phyloP scores from a whole-genome alignment of 2,888 invertebrate species.

The Graphium colonna region DNA sequence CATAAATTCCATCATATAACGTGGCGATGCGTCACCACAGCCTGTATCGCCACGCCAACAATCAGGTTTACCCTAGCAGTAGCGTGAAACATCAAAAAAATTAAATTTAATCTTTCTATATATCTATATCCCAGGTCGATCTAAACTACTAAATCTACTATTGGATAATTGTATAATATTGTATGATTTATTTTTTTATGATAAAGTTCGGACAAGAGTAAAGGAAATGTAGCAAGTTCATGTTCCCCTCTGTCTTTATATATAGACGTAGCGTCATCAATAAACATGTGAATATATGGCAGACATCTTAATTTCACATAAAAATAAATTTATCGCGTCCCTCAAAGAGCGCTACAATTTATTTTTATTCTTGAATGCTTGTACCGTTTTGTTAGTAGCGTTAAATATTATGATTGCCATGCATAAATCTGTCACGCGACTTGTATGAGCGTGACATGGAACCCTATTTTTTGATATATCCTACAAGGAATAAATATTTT shows the following conservation, averaged over 20 bases:
- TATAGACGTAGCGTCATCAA: conserved; percentile 41
- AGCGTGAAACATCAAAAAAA: too few relatives aligned
- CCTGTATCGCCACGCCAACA: too few relatives aligned
- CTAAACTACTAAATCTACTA: too few relatives aligned
- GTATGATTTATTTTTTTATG: too few relatives aligned
- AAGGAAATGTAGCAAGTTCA: conserved; percentile 16
- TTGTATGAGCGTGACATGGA: conserved; percentile 32
- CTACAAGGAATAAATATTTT: too few relatives aligned
- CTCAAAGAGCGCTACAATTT: conserved; percentile 49
- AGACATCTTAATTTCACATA: conserved; percentile 74
- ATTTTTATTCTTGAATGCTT: conserved; percentile 48
- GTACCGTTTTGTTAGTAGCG: conserved; percentile 57
- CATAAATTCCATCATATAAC: too few relatives aligned
- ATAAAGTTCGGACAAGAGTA: too few relatives aligned
- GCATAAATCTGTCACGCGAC: conserved; percentile 61
- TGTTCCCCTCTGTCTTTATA: conserved; percentile 27
- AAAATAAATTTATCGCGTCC: conserved; percentile 60
- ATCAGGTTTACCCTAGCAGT: too few relatives aligned
- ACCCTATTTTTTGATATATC: background rate
- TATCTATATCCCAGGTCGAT: too few relatives aligned
- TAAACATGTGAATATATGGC: conserved; percentile 62
- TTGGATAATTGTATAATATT: too few relatives aligned
- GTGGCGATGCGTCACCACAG: too few relatives aligned
- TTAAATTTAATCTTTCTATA: too few relatives aligned
- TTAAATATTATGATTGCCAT: conserved; percentile 67